A percentile compares a stretch with the other conserved stretches of the same genome.
Conservation (phyloP, 2,113 vertebrate species). For the Brachypteracias leptosomus region DNA sequence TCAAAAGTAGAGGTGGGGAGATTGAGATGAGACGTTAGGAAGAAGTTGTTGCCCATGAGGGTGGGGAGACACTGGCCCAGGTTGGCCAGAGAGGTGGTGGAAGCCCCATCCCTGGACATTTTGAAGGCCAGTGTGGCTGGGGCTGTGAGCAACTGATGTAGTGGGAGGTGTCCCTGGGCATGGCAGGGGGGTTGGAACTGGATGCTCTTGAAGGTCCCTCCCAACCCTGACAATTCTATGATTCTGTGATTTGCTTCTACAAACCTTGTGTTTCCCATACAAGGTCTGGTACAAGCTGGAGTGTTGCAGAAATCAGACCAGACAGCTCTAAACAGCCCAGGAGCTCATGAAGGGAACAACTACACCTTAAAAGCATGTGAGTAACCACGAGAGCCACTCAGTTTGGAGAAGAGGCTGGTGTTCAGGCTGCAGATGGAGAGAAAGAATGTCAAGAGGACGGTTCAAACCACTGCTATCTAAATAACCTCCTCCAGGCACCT, state of each 20-base stretch:
- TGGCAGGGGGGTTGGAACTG: no score
- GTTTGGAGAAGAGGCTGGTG: not conserved
- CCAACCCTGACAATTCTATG: no score
- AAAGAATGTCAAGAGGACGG: constrained; percentile 25
- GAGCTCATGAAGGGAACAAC: not conserved
- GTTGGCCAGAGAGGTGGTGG: no score
- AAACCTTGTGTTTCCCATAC: not conserved
- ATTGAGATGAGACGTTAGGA: no score
- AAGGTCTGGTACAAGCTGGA: not conserved
- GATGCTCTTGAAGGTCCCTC: no score
- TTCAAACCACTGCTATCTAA: constrained; percentile 19
- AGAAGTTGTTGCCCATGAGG: no score
- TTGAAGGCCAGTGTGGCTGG: no score
- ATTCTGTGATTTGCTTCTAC: not conserved
- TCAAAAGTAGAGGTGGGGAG: no score
- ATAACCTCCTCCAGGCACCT: constrained; percentile 6
- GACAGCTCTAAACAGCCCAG: not conserved
- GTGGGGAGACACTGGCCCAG: no score
- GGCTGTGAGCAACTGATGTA: no score
- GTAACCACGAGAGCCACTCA: not conserved
- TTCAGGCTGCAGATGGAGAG: constrained; percentile 10
- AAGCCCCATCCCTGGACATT: no score
- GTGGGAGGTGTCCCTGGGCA: no score
- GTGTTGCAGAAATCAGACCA: not conserved
- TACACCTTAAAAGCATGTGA: not conserved